Evolutionary conservation across 2,888 invertebrate species (phyloP), one percentile per base, ranked within the genome.

Genomic region (Cataglyphis rosenhaueri): DNA sequence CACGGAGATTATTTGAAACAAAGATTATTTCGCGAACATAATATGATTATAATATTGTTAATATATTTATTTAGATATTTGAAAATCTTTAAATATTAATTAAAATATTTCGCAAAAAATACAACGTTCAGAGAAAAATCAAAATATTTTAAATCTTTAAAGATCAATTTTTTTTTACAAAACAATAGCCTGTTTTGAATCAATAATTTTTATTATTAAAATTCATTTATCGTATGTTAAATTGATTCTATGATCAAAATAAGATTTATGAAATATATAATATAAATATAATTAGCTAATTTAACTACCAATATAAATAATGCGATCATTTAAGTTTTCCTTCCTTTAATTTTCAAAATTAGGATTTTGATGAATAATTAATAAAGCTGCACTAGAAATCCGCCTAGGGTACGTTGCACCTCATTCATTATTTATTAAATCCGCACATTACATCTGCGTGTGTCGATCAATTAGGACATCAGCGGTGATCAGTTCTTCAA

Each of bases 391-490:
- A 25, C 61, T 25, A 55, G 25, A 29, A 29, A 76, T 65, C 35
- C 38, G 38, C 68, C 9, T 52, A 32, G 52, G 29, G 55, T 76
- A 76, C 65, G 38, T 76, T 76, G 76, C 76, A 55, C 65, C 55
- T 76, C 55, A 65, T 76, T 76, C 76, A 76, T 76, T 70, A 78
- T 78, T 57, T 78, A 44, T 78, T 70, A 70, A 44, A 44, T 21
- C 68, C 38, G 41, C 38, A 70, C 38, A 52, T 81, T 59, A 62
- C 41, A 55, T 81, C 57, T 65, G 38, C 75, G 75, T 65, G 73
- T 18, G 65, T 65, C 57, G 57, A 78, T 78, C 70, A 70, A 70
- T 78, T 70, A 70, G 70, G 70, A 44, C 32, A 70, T 70, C 18
- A 35, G 25, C n/a, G 18, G 9, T 44, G 35, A 81, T 83, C 65